Evolutionary conservation across 1,140 invertebrate genomes (phyloP).

Genomic region (Saxidomus purpurata): DNA sequence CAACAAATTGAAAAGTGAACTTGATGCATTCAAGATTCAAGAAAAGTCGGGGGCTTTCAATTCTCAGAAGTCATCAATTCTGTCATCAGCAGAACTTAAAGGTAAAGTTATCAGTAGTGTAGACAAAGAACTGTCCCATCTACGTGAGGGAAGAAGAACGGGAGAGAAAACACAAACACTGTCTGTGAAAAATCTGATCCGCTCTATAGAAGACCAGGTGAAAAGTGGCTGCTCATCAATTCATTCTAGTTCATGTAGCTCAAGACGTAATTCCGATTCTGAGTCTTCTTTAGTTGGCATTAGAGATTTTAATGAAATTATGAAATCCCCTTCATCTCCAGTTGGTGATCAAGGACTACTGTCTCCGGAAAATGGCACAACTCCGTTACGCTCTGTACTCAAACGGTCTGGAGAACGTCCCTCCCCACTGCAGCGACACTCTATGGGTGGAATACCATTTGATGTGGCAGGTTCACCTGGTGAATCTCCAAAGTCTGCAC

Average conservation of each 20-base stretch:
- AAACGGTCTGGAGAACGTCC: conserved; percentile 73
- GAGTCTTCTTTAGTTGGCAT: conserved; percentile 65
- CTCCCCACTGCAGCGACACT: conserved; percentile 76
- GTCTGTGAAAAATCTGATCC: conserved; percentile 95
- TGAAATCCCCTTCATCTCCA: conserved; percentile 79
- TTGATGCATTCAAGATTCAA: conserved; percentile 90
- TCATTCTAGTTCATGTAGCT: conserved; percentile 81
- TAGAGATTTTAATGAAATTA: conserved; percentile 72
- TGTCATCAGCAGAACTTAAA: conserved; percentile 78
- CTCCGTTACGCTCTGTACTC: conserved; percentile 75
- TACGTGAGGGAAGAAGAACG: conserved; percentile 72
- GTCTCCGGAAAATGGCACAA: conserved; percentile 72
- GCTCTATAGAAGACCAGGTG: conserved; percentile 94
- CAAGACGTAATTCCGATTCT: conserved; percentile 80
- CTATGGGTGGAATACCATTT: conserved; percentile 67
- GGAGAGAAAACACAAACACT: conserved; percentile 88
- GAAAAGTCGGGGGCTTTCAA: conserved; percentile 62
- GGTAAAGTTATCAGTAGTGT: conserved; percentile 82
- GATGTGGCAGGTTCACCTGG: conserved; percentile 67
- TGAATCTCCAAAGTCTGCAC: conserved; percentile 71
- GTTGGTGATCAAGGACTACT: conserved; percentile 70
- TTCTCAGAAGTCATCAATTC: conserved; percentile 69
- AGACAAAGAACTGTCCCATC: conserved; percentile 79
- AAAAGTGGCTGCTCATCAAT: conserved; percentile 87
- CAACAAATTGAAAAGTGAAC: conserved; percentile 89